Percentiles rank a stretch among this genome's conserved stretches.
Evolutionary conservation across 1,140 invertebrate species (phyloP).

Genomic region (Caerostris extrusa): DNA sequence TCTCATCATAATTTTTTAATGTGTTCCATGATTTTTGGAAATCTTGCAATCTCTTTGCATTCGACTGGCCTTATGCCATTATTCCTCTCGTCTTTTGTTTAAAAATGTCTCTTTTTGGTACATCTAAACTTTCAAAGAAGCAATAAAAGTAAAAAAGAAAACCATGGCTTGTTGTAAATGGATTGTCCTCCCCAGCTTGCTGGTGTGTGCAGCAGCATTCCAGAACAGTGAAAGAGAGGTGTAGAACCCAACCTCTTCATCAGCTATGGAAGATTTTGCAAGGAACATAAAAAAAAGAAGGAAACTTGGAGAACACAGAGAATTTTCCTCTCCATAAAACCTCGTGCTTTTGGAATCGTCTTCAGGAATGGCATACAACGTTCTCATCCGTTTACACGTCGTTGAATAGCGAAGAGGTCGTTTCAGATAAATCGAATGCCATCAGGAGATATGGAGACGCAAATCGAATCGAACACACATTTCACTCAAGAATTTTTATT

Average conservation of each 20-base stretch:
- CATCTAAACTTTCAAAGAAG: not conserved
- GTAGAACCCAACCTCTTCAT: not conserved
- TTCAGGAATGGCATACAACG: not conserved
- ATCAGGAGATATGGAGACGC: not conserved
- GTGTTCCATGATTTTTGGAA: not conserved
- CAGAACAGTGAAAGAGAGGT: not conserved
- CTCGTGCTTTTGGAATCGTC: not conserved
- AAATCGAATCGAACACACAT: not conserved
- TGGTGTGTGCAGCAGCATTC: conserved; percentile 4
- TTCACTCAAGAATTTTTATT: too few species aligned
- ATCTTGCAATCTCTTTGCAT: not conserved
- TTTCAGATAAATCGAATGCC: not conserved
- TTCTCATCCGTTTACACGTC: not conserved
- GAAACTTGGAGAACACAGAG: not conserved
- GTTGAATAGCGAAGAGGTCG: not conserved
- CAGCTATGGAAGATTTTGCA: too few species aligned
- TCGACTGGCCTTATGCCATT: not conserved
- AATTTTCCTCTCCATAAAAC: conserved; percentile 24
- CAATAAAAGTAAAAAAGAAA: not conserved
- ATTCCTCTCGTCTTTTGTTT: too few species aligned
- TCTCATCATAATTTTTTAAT: too few species aligned
- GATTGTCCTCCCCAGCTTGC: not conserved
- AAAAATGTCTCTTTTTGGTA: not conserved
- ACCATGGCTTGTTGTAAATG: not conserved
- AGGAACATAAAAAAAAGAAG: not conserved